Evolutionary conservation across 2,797 vertebrate species (phyloP).

Genomic region (Typhlichthys subterraneus): DNA sequence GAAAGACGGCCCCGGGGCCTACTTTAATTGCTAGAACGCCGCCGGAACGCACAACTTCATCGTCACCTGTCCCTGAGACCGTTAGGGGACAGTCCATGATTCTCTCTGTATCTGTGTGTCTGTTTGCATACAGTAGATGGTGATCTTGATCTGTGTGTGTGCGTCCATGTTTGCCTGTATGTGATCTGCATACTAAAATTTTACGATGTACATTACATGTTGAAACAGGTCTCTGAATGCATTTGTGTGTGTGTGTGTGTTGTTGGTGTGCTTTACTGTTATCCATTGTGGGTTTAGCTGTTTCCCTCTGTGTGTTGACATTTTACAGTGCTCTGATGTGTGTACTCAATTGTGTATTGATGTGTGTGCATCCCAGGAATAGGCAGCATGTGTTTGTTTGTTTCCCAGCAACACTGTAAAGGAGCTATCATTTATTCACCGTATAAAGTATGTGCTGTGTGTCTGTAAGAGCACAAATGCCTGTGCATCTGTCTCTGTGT

Average conservation of each 20-base stretch:
- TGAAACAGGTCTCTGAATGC: not conserved
- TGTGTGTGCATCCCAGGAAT: no score
- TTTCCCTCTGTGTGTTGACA: not conserved
- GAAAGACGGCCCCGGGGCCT: slow-evolving; percentile 75
- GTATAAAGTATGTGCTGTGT: no score
- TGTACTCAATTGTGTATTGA: no score
- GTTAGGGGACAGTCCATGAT: slow-evolving; percentile 31
- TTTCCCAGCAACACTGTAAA: no score
- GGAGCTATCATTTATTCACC: no score
- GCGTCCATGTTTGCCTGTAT: not conserved
- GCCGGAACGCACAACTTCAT: slow-evolving; percentile 65
- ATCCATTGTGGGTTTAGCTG: not conserved
- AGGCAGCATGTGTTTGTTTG: no score
- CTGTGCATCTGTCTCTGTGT: slow-evolving; percentile 25
- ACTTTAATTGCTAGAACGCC: slow-evolving; percentile 78
- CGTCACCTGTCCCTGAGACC: slow-evolving; percentile 68
- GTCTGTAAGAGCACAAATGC: no score
- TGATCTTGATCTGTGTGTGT: not conserved
- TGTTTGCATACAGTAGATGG: not conserved
- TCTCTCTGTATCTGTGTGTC: slow-evolving; percentile 4
- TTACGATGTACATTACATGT: no score
- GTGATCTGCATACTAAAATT: not conserved
- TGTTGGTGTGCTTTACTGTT: not conserved
- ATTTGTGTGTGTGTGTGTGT: not conserved
- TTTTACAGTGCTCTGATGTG: no score